Evolutionary conservation across 2,797 vertebrate species (phyloP).

Genomic region (Molossus molossus): DNA sequence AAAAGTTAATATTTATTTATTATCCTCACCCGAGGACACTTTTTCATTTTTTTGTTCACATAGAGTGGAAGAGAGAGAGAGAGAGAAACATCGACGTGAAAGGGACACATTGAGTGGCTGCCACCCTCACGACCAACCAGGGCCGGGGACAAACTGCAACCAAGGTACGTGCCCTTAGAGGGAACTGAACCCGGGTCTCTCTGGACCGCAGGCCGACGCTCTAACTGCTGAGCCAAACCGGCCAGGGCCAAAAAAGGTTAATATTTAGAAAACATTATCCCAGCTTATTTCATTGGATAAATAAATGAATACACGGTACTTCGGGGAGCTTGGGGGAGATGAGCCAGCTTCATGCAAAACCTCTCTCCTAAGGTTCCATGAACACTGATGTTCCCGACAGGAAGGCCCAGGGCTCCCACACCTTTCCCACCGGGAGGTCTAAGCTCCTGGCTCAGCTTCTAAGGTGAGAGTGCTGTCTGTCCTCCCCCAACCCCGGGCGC

Average conservation of each 20-base stretch:
- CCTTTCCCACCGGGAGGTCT: background rate
- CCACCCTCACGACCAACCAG: too few species aligned
- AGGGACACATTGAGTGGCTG: too few species aligned
- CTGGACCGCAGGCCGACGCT: too few species aligned
- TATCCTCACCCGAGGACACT: too few species aligned
- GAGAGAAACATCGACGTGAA: too few species aligned
- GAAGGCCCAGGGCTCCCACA: background rate
- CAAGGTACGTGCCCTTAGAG: too few species aligned
- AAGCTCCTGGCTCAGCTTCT: background rate
- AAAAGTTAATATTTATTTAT: too few species aligned
- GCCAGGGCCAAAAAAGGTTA: background rate
- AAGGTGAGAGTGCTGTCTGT: background rate
- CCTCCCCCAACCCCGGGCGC: background rate
- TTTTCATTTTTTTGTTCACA: too few species aligned
- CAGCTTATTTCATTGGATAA: slow-evolving; percentile 19
- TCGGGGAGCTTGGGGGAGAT: background rate
- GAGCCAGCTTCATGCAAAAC: background rate
- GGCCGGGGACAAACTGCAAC: too few species aligned
- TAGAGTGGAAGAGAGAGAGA: too few species aligned
- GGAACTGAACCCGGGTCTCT: too few species aligned
- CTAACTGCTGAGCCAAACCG: too few species aligned
- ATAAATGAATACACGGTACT: slow-evolving; percentile 13
- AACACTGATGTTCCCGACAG: background rate
- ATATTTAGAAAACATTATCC: slow-evolving; percentile 53
- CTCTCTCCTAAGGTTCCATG: background rate